Percentiles rank a stretch among this genome's conserved stretches.
Conservation (phyloP, 2,888 invertebrate species). For the Malacosoma neustria region DNA sequence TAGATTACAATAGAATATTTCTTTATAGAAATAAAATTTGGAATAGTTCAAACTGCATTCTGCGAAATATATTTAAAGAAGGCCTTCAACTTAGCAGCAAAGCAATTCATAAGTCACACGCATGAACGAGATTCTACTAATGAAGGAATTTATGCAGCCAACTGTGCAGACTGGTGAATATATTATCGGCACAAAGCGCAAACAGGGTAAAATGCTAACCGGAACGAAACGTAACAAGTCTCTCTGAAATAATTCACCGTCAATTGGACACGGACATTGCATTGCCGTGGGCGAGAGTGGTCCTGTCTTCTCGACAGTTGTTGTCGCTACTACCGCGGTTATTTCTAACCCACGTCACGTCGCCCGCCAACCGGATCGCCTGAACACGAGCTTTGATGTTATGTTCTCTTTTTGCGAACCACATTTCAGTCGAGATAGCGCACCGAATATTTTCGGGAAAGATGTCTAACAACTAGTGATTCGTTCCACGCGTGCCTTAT, state of each 20-base stretch:
- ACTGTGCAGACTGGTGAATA: slow-evolving; percentile 36
- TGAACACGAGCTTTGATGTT: slow-evolving; percentile 60
- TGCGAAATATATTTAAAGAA: too few species aligned
- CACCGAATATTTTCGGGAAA: slow-evolving; percentile 64
- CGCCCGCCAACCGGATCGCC: slow-evolving; percentile 46
- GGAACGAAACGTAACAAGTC: slow-evolving; percentile 51
- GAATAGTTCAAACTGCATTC: too few species aligned
- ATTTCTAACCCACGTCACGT: slow-evolving; percentile 70
- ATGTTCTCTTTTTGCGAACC: slow-evolving; percentile 67
- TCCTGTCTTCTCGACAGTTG: slow-evolving; percentile 44
- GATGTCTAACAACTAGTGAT: slow-evolving; percentile 38
- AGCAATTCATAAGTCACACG: slow-evolving; percentile 23
- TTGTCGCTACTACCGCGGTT: slow-evolving; percentile 31
- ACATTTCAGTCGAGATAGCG: slow-evolving; percentile 52
- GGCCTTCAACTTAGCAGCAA: slow-evolving; percentile 6
- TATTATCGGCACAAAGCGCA: slow-evolving; percentile 48
- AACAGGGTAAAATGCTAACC: slow-evolving; percentile 44
- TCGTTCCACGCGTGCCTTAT: slow-evolving; percentile 28
- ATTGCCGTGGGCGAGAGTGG: slow-evolving; percentile 42
- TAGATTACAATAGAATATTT: too few species aligned
- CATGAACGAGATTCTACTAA: slow-evolving; percentile 42
- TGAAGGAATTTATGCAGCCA: slow-evolving; percentile 53
- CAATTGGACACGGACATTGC: slow-evolving; percentile 53
- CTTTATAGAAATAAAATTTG: too few species aligned
- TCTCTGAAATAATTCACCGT: slow-evolving; percentile 60